Evolutionary conservation across 2,888 invertebrate species (phyloP).

Genomic region (Torymus auratus): DNA sequence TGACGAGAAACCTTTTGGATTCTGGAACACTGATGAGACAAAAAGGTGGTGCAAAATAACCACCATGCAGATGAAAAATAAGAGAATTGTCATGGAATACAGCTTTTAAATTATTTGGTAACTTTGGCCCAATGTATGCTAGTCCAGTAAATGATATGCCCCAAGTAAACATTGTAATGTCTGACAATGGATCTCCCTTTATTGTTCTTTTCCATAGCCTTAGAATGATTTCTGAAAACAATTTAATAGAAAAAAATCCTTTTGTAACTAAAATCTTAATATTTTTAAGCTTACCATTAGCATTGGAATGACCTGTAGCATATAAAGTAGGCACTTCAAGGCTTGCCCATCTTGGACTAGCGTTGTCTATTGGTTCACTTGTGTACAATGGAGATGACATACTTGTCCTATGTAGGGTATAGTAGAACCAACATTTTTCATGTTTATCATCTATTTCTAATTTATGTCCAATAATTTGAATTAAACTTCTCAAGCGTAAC

Average conservation of each 20-base stretch:
- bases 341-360: constrained; percentile 89
- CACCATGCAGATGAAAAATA: constrained; percentile 92
- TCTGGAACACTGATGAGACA: constrained; percentile 74
- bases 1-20: constrained; percentile 71
- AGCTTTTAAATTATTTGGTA: constrained; percentile 82
- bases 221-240: constrained; percentile 70
- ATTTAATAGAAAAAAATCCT: constrained; percentile 5
- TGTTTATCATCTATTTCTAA: constrained; percentile 78
- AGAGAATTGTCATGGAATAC: constrained; percentile 85
- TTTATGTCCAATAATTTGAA: constrained; percentile 85
- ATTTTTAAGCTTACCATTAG: constrained; percentile 69
- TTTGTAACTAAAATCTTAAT: constrained; percentile 13
- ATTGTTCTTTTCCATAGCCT: constrained; percentile 71
- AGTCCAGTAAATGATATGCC: constrained; percentile 91
- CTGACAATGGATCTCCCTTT: constrained; percentile 74
- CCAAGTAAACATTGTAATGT: constrained; percentile 87
- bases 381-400: constrained; percentile 91
- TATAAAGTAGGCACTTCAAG: constrained; percentile 82
- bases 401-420: constrained; percentile 87
- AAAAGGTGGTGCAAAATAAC: constrained; percentile 85
- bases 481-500: constrained; percentile 87
- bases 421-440: constrained; percentile 82
- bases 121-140: constrained; percentile 84
- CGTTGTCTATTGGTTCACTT: constrained; percentile 85
- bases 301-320: constrained; percentile 76